A percentile compares a stretch with the other conserved stretches of the same genome.
These are phyloP conservation scores for Melipona bicolor DNA, from an alignment of 2,888 invertebrate species.

Conservation along the genomic window DNA sequence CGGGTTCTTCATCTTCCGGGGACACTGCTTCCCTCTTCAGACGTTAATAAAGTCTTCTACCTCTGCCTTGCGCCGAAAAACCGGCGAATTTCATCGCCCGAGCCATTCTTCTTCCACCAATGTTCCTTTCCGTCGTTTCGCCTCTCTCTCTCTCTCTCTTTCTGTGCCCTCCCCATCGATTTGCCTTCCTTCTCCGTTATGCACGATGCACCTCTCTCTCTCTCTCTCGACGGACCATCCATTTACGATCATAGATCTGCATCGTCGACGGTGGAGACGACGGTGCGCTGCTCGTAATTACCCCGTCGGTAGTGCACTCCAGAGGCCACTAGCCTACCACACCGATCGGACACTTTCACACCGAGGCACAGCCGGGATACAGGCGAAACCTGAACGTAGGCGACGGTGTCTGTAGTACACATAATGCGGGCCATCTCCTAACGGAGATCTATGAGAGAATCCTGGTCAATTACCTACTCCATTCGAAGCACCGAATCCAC, in stretches of 20 bases:
- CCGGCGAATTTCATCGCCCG: constrained; percentile 64
- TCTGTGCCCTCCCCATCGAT: not conserved
- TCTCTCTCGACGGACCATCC: constrained; percentile 64
- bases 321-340: constrained; percentile 68
- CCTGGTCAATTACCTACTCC: constrained; percentile 71
- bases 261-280: constrained; percentile 72
- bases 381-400: constrained; percentile 20
- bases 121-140: constrained; percentile 25
- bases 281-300: constrained; percentile 77
- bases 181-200: too few species aligned
- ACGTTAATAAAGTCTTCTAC: constrained; percentile 70
- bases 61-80: constrained; percentile 41
- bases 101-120: constrained; percentile 64
- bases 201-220: constrained; percentile 12
- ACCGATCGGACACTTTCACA: constrained; percentile 64
- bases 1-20: constrained; percentile 56
- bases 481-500: constrained; percentile 57
- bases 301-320: constrained; percentile 76
- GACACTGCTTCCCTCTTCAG: constrained; percentile 41
- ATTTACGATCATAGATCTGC: constrained; percentile 78
- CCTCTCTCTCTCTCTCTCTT: constrained; percentile 25
- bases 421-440: constrained; percentile 67
- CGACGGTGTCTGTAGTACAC: constrained; percentile 45
- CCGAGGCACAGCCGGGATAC: constrained; percentile 39
- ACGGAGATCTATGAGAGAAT: constrained; percentile 72